These are phyloP conservation scores for Datnioides undecimradiatus DNA, from an alignment of 2,113 vertebrate genomes.

Conservation along the genomic window DNA sequence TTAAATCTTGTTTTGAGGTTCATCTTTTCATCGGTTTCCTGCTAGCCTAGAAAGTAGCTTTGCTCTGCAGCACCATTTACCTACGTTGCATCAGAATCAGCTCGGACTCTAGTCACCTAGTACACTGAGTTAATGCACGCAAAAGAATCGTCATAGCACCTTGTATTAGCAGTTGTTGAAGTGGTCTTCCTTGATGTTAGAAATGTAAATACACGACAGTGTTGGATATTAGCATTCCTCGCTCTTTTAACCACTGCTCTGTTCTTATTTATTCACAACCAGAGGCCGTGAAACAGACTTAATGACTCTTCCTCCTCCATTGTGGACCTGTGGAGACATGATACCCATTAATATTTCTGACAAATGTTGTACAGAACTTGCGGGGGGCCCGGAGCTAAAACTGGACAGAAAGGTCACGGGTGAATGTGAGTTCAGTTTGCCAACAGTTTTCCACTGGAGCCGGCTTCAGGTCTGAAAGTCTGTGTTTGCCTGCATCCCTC, in stretches of 20 bases:
- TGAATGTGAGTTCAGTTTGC: conserved; percentile 43
- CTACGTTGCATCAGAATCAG: conserved; percentile 21
- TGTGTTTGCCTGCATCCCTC: conserved; percentile 46
- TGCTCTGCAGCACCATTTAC: conserved; percentile 42
- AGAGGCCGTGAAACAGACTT: conserved; percentile 31
- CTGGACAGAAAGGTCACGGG: conserved; percentile 59
- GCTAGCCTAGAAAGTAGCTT: conserved; percentile 38
- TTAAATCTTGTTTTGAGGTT: conserved; percentile 37
- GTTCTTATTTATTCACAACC: conserved; percentile 38
- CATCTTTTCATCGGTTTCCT: conserved; percentile 57
- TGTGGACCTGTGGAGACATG: conserved; percentile 33
- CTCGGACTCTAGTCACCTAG: background rate
- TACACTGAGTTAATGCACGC: background rate
- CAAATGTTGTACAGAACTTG: conserved; percentile 44
- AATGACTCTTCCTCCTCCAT: conserved; percentile 39
- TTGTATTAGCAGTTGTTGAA: conserved; percentile 1
- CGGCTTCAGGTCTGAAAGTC: conserved; percentile 43
- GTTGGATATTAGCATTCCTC: conserved; percentile 14
- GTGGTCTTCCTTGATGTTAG: background rate
- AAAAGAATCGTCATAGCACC: background rate
- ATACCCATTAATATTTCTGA: conserved; percentile 54
- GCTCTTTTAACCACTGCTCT: conserved; percentile 15
- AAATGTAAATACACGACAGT: background rate
- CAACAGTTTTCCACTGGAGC: conserved; percentile 33
- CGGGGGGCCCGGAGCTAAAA: conserved; percentile 36